Percentiles rank a stretch among this genome's conserved stretches.
Conservation (phyloP, 1,140 invertebrate genomes). For the Neuroterus valhalla region DNA sequence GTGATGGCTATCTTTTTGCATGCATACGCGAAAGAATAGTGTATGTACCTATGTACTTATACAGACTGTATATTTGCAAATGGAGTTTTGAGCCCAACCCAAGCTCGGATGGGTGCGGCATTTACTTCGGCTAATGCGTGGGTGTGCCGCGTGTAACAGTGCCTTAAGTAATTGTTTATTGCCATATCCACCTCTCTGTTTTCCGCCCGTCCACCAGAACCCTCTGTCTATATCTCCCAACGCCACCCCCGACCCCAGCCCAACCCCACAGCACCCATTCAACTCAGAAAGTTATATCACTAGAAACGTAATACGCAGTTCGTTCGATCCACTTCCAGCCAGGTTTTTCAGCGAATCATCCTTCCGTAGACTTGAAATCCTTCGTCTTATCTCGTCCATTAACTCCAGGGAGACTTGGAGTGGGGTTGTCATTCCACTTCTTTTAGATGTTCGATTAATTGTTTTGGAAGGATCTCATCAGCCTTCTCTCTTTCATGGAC, state of each 20-base stretch:
- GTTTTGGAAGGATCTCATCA: slow-evolving; percentile 6
- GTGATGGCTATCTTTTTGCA: slow-evolving; percentile 7
- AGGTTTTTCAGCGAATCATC: slow-evolving; percentile 21
- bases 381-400: slow-evolving; percentile 28
- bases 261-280: background rate
- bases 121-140: slow-evolving; percentile 71
- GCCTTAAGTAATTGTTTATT: slow-evolving; percentile 74
- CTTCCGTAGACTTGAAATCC: slow-evolving; percentile 25
- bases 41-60: background rate
- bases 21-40: slow-evolving; percentile 15
- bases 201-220: slow-evolving; percentile 59
- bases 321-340: slow-evolving; percentile 20
- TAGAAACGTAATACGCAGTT: slow-evolving; percentile 9
- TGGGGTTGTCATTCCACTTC: slow-evolving; percentile 17
- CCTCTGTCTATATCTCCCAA: slow-evolving; percentile 42
- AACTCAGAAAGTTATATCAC: background rate
- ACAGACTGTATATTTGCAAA: slow-evolving; percentile 40
- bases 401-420: slow-evolving; percentile 21
- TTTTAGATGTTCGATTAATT: slow-evolving; percentile 17
- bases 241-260: background rate
- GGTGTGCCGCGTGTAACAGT: slow-evolving; percentile 69
- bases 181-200: slow-evolving; percentile 61
- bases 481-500: too few relatives aligned
- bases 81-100: slow-evolving; percentile 61
- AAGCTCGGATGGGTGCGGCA: slow-evolving; percentile 66